phyloP scores from a whole-genome alignment of 2,797 vertebrate species.

The Acanthopagrus latus region DNA sequence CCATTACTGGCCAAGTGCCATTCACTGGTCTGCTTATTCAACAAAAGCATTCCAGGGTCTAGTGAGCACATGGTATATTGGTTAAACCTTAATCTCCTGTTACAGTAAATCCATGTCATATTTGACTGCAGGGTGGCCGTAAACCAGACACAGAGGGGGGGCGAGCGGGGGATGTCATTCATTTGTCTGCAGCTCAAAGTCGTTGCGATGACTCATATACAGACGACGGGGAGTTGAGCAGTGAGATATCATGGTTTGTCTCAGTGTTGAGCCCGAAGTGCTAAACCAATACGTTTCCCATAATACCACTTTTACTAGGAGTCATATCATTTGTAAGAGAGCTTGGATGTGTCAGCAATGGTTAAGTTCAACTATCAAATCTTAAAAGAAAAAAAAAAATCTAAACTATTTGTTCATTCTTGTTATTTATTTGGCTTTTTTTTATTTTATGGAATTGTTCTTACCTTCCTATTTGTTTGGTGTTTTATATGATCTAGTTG shows the following conservation, averaged over 20 bases:
- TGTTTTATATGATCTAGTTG: background rate
- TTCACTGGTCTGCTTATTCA: constrained; percentile 55
- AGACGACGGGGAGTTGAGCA: background rate
- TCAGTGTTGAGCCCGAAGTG: background rate
- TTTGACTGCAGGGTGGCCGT: constrained; percentile 56
- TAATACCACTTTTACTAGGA: background rate
- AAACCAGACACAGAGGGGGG: constrained; percentile 36
- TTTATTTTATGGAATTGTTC: background rate
- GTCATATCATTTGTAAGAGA: background rate
- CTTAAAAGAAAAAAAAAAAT: background rate
- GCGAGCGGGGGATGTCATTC: constrained; percentile 43
- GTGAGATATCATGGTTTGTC: constrained; percentile 23
- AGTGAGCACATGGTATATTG: constrained; percentile 51
- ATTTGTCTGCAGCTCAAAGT: constrained; percentile 40
- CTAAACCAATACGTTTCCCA: background rate
- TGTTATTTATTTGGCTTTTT: background rate
- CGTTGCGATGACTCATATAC: constrained; percentile 47
- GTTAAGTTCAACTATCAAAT: background rate
- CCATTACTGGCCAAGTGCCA: constrained; percentile 50
- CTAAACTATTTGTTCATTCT: no score
- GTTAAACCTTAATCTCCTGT: constrained; percentile 61
- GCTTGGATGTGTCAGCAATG: background rate
- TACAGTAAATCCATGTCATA: constrained; percentile 72
- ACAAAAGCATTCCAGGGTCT: constrained; percentile 60
- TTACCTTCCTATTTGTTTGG: background rate